Conservation (phyloP, 2,113 vertebrate genomes). For the Plestiodon gilberti region DNA sequence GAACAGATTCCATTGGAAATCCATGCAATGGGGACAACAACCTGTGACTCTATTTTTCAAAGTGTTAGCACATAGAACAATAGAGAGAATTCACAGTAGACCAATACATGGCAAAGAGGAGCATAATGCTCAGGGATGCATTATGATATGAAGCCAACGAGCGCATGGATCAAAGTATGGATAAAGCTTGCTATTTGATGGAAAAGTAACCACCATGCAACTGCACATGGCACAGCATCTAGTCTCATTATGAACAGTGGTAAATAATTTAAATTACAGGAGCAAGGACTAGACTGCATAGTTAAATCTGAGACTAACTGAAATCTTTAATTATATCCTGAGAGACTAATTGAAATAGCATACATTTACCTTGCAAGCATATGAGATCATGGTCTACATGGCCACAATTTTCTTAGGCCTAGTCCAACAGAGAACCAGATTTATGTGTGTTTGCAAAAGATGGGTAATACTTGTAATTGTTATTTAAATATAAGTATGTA, state of each 20-base stretch:
- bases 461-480: not conserved
- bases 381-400: too few species aligned
- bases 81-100: conserved; percentile 7
- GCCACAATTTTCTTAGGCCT: not conserved
- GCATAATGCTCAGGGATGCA: not conserved
- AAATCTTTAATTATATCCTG: not conserved
- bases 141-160: not conserved
- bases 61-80: not conserved
- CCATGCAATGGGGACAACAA: not conserved
- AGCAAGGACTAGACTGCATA: not conserved
- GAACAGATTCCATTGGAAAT: conserved; percentile 21
- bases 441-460: not conserved
- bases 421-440: not conserved
- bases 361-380: not conserved
- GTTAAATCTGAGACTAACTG: not conserved
- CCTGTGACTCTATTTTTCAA: conserved; percentile 26
- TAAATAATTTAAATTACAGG: not conserved
- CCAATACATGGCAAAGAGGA: conserved; percentile 20
- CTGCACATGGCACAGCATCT: not conserved
- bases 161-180: not conserved
- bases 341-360: not conserved
- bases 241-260: not conserved
- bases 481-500: not conserved
- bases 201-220: not conserved
- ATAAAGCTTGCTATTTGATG: not conserved